Percentiles rank a stretch among this genome's conserved stretches.
phyloP scores from a whole-genome alignment of 2,888 invertebrate species.

The Laothoe populi region DNA sequence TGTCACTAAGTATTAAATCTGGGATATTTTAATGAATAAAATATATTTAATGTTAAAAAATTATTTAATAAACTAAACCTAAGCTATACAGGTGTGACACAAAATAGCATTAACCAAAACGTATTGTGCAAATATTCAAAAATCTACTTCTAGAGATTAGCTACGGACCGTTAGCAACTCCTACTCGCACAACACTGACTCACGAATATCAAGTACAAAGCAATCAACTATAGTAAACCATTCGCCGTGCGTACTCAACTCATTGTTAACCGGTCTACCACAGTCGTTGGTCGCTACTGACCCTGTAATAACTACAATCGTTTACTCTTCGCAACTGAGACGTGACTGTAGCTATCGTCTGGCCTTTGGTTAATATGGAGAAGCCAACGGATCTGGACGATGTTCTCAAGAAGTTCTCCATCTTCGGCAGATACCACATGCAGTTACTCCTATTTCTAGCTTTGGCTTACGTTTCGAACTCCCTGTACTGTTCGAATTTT shows the following conservation, averaged over 20 bases:
- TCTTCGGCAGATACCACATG: slow-evolving; percentile 49
- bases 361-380: neutral
- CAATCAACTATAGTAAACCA: neutral
- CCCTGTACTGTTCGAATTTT: slow-evolving; percentile 47
- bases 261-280: neutral
- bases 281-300: slow-evolving; percentile 1
- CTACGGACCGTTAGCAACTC: neutral
- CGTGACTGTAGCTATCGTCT: no score
- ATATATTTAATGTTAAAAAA: no score
- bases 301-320: no score
- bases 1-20: no score
- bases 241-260: neutral
- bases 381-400: slow-evolving; percentile 47
- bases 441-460: slow-evolving; percentile 42
- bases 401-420: slow-evolving; percentile 47
- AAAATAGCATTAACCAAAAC: no score
- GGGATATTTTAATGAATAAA: no score
- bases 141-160: neutral
- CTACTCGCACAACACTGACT: neutral
- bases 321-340: no score
- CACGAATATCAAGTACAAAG: neutral
- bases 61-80: no score
- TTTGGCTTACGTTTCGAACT: slow-evolving; percentile 41
- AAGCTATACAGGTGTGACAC: no score
- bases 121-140: neutral